Evolutionary conservation across 2,888 invertebrate genomes (phyloP), one percentile per base, ranked within the genome.

Genomic region (Rhingia campestris): DNA sequence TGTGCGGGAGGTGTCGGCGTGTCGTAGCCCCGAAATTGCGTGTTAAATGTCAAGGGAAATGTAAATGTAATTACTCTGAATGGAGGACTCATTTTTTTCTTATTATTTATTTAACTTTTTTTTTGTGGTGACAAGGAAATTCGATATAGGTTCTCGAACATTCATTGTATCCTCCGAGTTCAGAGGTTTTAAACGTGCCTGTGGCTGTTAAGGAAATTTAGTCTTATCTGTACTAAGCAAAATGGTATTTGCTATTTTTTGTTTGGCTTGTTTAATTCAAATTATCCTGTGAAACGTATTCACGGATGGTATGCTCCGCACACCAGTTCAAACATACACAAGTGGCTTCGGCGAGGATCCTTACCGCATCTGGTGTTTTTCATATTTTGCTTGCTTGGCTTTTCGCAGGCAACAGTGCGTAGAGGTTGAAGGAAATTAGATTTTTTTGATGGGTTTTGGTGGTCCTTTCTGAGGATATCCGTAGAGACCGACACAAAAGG

Each of bases 1-100:
- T 35, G 0, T 35, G 4, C 3, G n/a, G 66, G 41, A 22, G 39
- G 22, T 39, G 41, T 53, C 63, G 73, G 30, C 54, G 39, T 22
- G 22, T 22, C 22, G 30, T 32, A 4, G 41, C 32, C 56, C 63
- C n/a, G 56, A 47, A 58, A 66, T 58, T 4, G 49, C 22, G 22
- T 51, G 58, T 51, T 58, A 59, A 59, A 51, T 75, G 75, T 75
- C 75, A 66, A 49, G 66, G 75, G 75, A 75, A 75, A 75, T 75
- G 75, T 59, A 75, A 75, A 75, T 75, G 75, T 75, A 66, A 59
- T 66, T 67, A 51, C 66, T 12, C 41, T 35, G 74, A 58, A 75
- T 58, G 66, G 5, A 22, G 49, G 56, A n/a, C 10, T 54, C 53
- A 63, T 54, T 32, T 39, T 54, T 32, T 14, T n/a, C 32, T 7